phyloP scores from a whole-genome alignment of 2,113 vertebrate species.

The Natator depressus region DNA sequence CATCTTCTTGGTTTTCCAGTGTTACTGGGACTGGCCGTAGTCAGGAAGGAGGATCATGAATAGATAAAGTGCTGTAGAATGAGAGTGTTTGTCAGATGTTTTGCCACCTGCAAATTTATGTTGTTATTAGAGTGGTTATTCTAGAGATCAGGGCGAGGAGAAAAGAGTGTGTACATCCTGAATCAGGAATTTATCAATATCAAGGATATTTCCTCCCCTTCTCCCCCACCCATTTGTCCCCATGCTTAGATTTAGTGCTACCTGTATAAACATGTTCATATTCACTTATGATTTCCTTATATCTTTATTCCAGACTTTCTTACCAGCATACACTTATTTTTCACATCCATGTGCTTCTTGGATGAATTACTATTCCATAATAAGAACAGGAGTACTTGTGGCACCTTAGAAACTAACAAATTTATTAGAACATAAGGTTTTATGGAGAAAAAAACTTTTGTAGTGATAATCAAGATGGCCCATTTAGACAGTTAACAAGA shows the following conservation, averaged over 20 bases:
- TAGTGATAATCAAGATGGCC: too few relatives aligned
- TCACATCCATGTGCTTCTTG: background rate
- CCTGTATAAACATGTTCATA: background rate
- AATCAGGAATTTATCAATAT: background rate
- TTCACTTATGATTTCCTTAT: background rate
- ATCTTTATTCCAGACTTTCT: background rate
- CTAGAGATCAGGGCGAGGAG: fast-evolving
- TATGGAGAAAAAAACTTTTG: too few relatives aligned
- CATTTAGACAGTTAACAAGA: too few relatives aligned
- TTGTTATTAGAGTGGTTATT: background rate
- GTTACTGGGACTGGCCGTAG: background rate
- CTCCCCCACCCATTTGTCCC: background rate
- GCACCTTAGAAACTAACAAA: too few relatives aligned
- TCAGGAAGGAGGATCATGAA: background rate
- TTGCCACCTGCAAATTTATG: background rate
- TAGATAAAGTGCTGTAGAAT: background rate
- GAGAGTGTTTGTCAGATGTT: background rate
- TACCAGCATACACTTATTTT: fast-evolving
- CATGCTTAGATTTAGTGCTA: background rate
- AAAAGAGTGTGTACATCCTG: background rate
- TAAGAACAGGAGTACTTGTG: too few relatives aligned
- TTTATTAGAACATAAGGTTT: too few relatives aligned
- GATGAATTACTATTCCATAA: fast-evolving
- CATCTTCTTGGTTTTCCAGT: background rate
- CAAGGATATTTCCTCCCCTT: background rate